These are phyloP conservation scores for Andrena fulva DNA, from an alignment of 2,888 invertebrate species.

Conservation along the genomic window DNA sequence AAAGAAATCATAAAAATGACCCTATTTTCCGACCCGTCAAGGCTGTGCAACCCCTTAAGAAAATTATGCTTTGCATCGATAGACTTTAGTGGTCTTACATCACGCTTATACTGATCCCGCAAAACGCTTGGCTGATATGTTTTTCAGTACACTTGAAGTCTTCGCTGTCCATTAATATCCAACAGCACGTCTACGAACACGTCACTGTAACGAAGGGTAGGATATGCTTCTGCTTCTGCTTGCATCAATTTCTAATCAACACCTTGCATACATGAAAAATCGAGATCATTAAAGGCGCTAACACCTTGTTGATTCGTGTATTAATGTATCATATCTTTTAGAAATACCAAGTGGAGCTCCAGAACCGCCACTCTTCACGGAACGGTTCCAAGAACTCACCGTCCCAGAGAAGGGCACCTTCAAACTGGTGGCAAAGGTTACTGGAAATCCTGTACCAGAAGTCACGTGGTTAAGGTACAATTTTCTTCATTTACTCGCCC, in stretches of 20 bases:
- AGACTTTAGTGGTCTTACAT: not conserved
- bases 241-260: slow-evolving; percentile 20
- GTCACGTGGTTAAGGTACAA: slow-evolving; percentile 91
- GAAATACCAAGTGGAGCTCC: slow-evolving; percentile 91
- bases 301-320: not conserved
- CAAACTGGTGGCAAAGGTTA: slow-evolving; percentile 92
- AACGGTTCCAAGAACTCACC: slow-evolving; percentile 94
- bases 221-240: slow-evolving; percentile 57
- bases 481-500: too few species aligned
- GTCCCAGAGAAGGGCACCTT: slow-evolving; percentile 93
- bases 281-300: not conserved
- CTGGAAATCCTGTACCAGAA: slow-evolving; percentile 95
- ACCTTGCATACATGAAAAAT: not conserved
- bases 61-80: too few species aligned
- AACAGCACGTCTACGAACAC: slow-evolving; percentile 59
- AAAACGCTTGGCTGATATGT: slow-evolving; percentile 61
- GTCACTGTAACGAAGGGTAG: slow-evolving; percentile 60
- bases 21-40: too few species aligned
- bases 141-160: slow-evolving; percentile 67
- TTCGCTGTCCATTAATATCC: slow-evolving; percentile 58
- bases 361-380: slow-evolving; percentile 94
- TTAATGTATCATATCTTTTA: slow-evolving; percentile 80
- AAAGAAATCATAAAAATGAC: too few species aligned
- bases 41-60: too few species aligned
- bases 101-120: slow-evolving; percentile 51